Conservation (phyloP, 2,113 vertebrate genomes). For the Furnarius figulus region DNA sequence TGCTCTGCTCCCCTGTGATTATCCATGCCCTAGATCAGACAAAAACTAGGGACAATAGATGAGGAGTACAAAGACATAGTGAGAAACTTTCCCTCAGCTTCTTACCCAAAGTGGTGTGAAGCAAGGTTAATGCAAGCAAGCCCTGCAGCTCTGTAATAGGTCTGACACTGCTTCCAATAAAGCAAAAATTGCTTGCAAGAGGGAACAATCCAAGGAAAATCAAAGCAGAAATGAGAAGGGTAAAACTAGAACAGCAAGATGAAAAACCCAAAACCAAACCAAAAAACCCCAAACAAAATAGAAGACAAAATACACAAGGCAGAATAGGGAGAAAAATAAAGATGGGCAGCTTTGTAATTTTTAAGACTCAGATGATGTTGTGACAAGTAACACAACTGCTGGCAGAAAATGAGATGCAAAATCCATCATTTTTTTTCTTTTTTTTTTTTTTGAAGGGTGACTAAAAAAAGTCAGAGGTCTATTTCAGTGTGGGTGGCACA, state of each 20-base stretch:
- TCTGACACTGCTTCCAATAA: slow-evolving; percentile 8
- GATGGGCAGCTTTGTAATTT: neutral
- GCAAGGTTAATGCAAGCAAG: neutral
- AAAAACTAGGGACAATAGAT: neutral
- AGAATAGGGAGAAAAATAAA: neutral
- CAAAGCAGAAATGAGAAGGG: neutral
- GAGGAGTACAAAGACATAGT: neutral
- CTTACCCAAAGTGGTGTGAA: neutral
- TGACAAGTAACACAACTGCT: neutral
- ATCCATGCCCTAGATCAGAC: neutral
- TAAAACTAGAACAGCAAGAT: neutral
- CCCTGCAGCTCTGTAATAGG: neutral
- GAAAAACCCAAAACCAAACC: neutral
- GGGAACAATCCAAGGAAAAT: neutral
- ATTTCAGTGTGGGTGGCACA: neutral
- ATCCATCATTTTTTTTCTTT: neutral
- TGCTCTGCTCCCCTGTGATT: neutral
- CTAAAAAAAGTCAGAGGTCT: neutral
- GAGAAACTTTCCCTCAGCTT: neutral
- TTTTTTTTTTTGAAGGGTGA: neutral
- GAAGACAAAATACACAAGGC: neutral
- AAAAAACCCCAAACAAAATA: neutral
- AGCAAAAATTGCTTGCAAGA: slow-evolving; percentile 30
- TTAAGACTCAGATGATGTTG: neutral
- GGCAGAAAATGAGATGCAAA: neutral